phyloP scores from a whole-genome alignment of 2,888 invertebrate species.

The Nomada lathburiana region DNA sequence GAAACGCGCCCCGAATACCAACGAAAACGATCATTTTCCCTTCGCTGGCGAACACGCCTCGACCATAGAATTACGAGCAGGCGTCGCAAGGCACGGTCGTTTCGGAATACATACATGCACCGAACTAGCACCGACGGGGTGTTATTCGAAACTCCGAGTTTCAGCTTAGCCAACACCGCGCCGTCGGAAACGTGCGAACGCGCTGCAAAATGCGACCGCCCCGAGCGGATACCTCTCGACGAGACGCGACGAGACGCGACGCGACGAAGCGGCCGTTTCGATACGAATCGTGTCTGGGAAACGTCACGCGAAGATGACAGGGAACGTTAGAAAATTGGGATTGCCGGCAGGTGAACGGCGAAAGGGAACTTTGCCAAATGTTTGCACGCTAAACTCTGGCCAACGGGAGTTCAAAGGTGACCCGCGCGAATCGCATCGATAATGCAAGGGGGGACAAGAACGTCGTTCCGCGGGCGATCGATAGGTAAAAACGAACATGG shows the following conservation, averaged over 20 bases:
- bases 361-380: conserved; percentile 29
- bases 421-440: not conserved
- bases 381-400: conserved; percentile 20
- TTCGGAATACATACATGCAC: conserved; percentile 4
- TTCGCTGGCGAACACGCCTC: not conserved
- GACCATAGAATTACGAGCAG: conserved; percentile 15
- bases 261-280: not conserved
- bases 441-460: not conserved
- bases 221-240: conserved; percentile 11
- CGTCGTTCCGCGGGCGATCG: not conserved
- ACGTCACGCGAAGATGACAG: conserved; percentile 2
- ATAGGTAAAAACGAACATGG: not conserved
- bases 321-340: conserved; percentile 44
- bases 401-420: conserved; percentile 13
- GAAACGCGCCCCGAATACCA: not conserved
- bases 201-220: conserved; percentile 64
- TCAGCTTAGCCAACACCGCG: conserved; percentile 23
- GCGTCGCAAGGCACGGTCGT: not conserved
- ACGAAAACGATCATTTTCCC: conserved; percentile 1
- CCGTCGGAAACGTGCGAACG: conserved; percentile 27
- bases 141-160: conserved; percentile 42
- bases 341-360: conserved; percentile 6
- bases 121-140: not conserved
- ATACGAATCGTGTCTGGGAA: not conserved
- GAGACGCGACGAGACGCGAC: too few relatives aligned